A percentile compares a stretch with the other conserved stretches of the same genome.
These are phyloP conservation scores for Macroramphosus scolopax DNA, from an alignment of 2,797 vertebrate genomes.

Conservation along the genomic window DNA sequence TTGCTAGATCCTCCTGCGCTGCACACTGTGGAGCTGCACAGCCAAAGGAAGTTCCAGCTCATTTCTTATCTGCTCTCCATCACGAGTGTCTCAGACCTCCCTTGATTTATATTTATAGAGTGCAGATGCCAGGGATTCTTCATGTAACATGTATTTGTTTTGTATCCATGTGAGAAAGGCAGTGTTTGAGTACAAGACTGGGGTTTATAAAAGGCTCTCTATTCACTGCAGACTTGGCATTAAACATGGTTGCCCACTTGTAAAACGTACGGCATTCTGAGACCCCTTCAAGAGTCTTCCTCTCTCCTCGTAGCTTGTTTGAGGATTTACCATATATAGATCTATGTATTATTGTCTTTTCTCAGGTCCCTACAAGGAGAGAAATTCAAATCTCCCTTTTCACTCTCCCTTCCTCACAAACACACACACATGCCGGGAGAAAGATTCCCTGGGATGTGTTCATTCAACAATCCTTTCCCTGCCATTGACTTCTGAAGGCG, in stretches of 20 bases:
- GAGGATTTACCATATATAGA: constrained; percentile 46
- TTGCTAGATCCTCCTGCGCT: constrained; percentile 25
- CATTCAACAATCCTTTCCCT: constrained; percentile 24
- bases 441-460: not conserved
- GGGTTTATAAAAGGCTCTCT: constrained; percentile 33
- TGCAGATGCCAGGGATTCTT: constrained; percentile 55
- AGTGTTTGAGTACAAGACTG: constrained; percentile 26
- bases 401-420: constrained; percentile 13
- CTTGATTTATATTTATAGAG: constrained; percentile 65
- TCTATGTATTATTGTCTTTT: constrained; percentile 24
- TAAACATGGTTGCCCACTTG: constrained; percentile 14
- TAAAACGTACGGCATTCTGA: constrained; percentile 10
- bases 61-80: constrained; percentile 47
- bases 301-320: constrained; percentile 20
- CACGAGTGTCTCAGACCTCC: constrained; percentile 44
- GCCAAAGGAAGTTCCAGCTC: constrained; percentile 32
- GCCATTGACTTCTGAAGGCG: constrained; percentile 22
- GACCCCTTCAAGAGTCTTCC: constrained; percentile 7
- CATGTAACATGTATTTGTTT: constrained; percentile 56
- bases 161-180: constrained; percentile 41
- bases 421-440: not conserved
- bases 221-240: constrained; percentile 23
- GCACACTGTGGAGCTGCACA: constrained; percentile 18
- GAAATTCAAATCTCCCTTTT: constrained; percentile 5
- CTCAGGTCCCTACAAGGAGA: constrained; percentile 47